Percentiles rank a stretch among this genome's conserved stretches.
Conservation (phyloP, 2,797 vertebrate species). For the Myripristis jacobus region DNA sequence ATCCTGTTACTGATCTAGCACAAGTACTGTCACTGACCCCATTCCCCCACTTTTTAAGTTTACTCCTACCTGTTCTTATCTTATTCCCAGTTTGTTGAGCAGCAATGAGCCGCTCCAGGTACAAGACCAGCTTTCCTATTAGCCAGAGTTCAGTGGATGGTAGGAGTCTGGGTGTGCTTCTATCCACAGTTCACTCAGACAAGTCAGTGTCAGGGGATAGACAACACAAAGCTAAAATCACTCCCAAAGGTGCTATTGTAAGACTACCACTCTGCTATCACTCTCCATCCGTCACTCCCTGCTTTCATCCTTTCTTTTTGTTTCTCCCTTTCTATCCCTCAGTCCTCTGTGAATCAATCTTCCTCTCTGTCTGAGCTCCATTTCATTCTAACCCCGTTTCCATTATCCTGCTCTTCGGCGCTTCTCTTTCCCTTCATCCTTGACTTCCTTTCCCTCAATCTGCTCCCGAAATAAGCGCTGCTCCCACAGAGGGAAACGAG, state of each 20-base stretch:
- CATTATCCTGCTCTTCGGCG: slow-evolving; percentile 21
- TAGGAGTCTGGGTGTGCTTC: slow-evolving; percentile 8
- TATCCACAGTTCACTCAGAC: slow-evolving; percentile 35
- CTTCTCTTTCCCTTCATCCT: slow-evolving; percentile 15
- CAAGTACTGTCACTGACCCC: neutral
- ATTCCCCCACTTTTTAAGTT: neutral
- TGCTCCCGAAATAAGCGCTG: slow-evolving; percentile 54
- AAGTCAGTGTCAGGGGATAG: slow-evolving; percentile 30
- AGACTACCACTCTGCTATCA: slow-evolving; percentile 14
- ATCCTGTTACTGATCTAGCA: neutral
- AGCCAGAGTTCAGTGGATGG: slow-evolving; percentile 36
- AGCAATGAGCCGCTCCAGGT: slow-evolving; percentile 19
- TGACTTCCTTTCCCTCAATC: slow-evolving; percentile 26
- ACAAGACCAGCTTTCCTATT: slow-evolving; percentile 18
- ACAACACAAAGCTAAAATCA: slow-evolving; percentile 44
- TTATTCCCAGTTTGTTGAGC: slow-evolving; percentile 26
- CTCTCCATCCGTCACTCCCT: slow-evolving; percentile 10
- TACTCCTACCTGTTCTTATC: slow-evolving; percentile 11
- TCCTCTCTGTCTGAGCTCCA: slow-evolving; percentile 26
- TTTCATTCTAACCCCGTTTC: slow-evolving; percentile 43
- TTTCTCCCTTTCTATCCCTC: slow-evolving; percentile 16
- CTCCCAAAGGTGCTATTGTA: slow-evolving; percentile 26
- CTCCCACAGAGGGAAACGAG: slow-evolving; percentile 65
- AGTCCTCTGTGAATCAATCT: slow-evolving; percentile 39
- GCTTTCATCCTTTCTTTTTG: slow-evolving; percentile 27